Base-by-base conservation (phyloP, 2,797 vertebrate species). In the Phrynocephalus forsythii region DNA sequence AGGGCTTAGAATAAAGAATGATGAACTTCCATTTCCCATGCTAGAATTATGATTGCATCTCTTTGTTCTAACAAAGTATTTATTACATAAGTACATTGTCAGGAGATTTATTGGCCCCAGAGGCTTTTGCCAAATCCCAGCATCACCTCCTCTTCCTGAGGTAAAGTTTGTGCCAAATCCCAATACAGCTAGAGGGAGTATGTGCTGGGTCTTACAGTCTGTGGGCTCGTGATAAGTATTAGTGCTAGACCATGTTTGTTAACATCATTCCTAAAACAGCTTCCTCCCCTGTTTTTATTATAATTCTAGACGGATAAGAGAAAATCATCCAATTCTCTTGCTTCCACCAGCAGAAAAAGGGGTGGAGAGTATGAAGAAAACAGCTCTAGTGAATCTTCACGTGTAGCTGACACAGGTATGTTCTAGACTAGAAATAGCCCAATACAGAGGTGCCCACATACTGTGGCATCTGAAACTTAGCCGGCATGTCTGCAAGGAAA, bases 151-250 rank as follows among this genome's bases (percentile, higher is more conserved):
- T 91, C 91, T 91, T 94, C 91, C 90, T 91, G 86, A 91, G 92
- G 90, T 92, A 63, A 72, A 91, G 90, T 91, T 93, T 90, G 91
- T 91, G 84, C 86, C 92, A 95, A 93, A 94, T 94, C 92, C 93
- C 93, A 88, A 86, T 87, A 90, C 92, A 91, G 92, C 68, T 72
- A 90, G 82, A 0, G 0, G 90, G 91, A 94, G 91, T 92, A 82
- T 92, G 85, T 91, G 67, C 79, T 88, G 87, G 88, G 82, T 93
- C 85, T 87, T 86, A 38, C 28, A 66, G 79, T 84, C 75, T 91
- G 91, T 90, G 75, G 33, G 33, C 69, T 82, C 81, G 33, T 66
- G 76, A 84, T 66, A 91, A 92, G 90, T 0, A 1, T 52, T 85
- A 79, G 76, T 89, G 69, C 83, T 94, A 85, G 89, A 89, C 93